Evolutionary conservation across 2,888 invertebrate genomes (phyloP).

Genomic region (Megalurothrips usitatus): DNA sequence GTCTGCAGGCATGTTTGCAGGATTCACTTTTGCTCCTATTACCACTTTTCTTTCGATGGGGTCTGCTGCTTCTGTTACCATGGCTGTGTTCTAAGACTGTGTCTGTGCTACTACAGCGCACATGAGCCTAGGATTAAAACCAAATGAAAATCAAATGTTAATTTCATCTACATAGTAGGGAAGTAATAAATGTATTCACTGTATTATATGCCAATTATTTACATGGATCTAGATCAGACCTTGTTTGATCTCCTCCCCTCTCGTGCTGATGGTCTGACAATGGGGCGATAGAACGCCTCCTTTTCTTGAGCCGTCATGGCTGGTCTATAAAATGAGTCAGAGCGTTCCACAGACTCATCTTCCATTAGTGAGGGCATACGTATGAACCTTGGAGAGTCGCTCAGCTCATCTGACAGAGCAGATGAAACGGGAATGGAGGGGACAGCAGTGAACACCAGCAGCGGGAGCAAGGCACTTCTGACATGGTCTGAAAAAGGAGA

Average conservation of each 20-base stretch:
- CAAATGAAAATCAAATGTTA: neutral
- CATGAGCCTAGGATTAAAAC: neutral
- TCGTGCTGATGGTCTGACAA: neutral
- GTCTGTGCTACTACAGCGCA: neutral
- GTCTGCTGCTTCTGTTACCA: neutral
- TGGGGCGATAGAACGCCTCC: neutral
- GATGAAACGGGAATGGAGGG: neutral
- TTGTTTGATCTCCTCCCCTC: constrained; percentile 3
- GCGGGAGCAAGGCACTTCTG: neutral
- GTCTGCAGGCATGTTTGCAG: constrained; percentile 1
- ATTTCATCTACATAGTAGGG: neutral
- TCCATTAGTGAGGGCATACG: neutral
- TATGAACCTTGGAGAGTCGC: neutral
- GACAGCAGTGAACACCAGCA: neutral
- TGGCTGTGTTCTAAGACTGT: neutral
- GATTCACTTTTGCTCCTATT: neutral
- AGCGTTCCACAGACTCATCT: constrained; percentile 1
- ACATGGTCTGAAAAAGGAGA: neutral
- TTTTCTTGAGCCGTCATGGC: constrained; percentile 13
- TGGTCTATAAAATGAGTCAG: constrained; percentile 20
- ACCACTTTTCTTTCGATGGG: neutral
- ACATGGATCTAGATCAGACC: neutral
- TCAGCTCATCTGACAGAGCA: constrained; percentile 1
- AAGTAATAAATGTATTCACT: neutral
- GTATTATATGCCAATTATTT: no score